Evolutionary conservation across 2,888 invertebrate genomes (phyloP), one percentile per base, ranked within the genome.

Genomic region (Andrena chrysosceles): DNA sequence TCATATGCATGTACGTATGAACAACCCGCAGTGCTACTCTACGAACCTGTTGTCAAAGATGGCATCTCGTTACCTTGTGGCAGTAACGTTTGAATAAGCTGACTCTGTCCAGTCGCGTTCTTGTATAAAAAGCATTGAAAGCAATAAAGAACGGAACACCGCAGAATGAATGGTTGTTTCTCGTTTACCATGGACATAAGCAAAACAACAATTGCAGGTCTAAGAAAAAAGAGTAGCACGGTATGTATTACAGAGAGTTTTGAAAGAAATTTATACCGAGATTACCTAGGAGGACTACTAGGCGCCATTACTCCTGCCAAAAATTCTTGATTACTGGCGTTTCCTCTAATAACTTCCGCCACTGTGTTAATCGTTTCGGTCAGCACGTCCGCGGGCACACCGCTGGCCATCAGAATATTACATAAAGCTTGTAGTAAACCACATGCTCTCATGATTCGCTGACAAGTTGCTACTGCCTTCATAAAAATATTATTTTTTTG

Each of bases 151-250:
- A 99, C 99, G 0, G 99, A 98, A 93, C 98, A 98, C 83, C 99
- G 96, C 91, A 98, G 94, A 0, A 95, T 94, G 92, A 99, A 97
- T 0, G 99, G 97, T 93, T 99, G 99, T 91, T 99, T 99, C 93
- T 99, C 99, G 93, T 99, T 99, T 6, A 99, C 98, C 99, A 99
- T 99, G 0, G 99, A 99, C 98, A 99, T 98, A 8, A 99, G 94
- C 7, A 99, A 95, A 60, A 99, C 98, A 0, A 99, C 98, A 71
- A 99, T 97, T 0, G 98, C 98, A 0, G 99, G 98, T 75, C 99
- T 96, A 91, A 10, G 5, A 6, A 2, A 52, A 31, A 49, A 60
- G 60, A n/a, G 20, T 5, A 13, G 29, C 2, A 31, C 4, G 8
- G 13, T 5, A 48, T 42, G 29, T 16, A 13, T 8, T 42, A 42